Evolutionary conservation across 2,797 vertebrate genomes (phyloP).

Genomic region (Pteronotus mesoamericanus): DNA sequence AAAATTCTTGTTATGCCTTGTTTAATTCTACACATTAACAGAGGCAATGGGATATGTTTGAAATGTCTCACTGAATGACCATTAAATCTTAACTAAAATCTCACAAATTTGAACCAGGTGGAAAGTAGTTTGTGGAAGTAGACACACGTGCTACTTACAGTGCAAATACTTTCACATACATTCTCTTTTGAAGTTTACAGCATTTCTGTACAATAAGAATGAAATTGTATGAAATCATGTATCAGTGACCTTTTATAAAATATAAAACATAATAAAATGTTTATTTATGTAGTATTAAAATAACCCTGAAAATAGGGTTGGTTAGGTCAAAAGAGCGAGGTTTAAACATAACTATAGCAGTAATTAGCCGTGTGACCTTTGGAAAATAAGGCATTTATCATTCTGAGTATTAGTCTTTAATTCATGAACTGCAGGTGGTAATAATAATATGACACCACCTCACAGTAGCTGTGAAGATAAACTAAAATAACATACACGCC

Average conservation of each 20-base stretch:
- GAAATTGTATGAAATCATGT: not conserved
- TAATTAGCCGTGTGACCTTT: not conserved
- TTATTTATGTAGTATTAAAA: not conserved
- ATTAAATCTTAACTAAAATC: not conserved
- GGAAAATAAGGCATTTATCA: not conserved
- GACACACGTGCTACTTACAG: not conserved
- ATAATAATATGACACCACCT: not conserved
- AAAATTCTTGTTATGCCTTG: not conserved
- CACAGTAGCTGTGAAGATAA: not conserved
- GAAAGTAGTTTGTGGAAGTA: not conserved
- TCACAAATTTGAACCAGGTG: not conserved
- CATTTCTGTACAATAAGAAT: not conserved
- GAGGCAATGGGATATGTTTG: not conserved
- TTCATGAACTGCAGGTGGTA: not conserved
- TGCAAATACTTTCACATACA: not conserved
- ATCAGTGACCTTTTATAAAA: not conserved
- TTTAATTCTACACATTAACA: not conserved
- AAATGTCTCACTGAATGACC: not conserved
- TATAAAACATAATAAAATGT: not conserved
- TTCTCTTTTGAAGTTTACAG: not conserved
- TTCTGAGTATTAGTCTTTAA: slow-evolving; percentile 5
- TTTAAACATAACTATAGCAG: not conserved
- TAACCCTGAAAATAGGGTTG: not conserved
- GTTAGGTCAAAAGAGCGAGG: not conserved
- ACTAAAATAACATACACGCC: not conserved